Evolutionary conservation across 1,140 invertebrate genomes (phyloP).

Genomic region (Sinella curviseta): DNA sequence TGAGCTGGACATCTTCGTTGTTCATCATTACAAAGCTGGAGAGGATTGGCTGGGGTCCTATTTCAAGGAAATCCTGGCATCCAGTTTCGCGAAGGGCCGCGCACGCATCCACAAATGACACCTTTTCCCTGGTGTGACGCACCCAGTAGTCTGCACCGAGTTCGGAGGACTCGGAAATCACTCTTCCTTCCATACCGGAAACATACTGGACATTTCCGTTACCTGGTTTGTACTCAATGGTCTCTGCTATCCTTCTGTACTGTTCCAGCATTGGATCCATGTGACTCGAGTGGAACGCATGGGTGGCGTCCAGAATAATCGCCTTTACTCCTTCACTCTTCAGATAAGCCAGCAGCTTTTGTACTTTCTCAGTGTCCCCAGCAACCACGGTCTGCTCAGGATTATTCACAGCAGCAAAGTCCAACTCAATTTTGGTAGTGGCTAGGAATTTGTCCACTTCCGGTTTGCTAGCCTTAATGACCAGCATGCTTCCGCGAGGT

Average conservation of each 20-base stretch:
- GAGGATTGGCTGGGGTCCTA: neutral
- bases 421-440: neutral
- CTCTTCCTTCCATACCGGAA: neutral
- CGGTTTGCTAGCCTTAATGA: neutral
- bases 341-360: neutral
- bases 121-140: neutral
- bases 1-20: no score
- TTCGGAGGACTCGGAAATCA: neutral
- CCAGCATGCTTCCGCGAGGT: no score
- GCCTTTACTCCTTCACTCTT: neutral
- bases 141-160: no score
- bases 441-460: neutral
- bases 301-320: neutral
- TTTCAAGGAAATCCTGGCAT: neutral
- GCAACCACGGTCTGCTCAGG: no score
- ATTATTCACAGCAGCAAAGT: neutral
- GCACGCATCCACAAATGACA: neutral
- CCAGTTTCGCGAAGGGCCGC: neutral
- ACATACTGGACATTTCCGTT: neutral
- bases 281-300: neutral
- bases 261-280: neutral
- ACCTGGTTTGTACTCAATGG: neutral
- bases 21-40: no score
- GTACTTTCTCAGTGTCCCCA: neutral
- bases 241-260: neutral